Evolutionary conservation across 2,797 vertebrate species (phyloP).

Genomic region (Melanotaenia parkinsoni): DNA sequence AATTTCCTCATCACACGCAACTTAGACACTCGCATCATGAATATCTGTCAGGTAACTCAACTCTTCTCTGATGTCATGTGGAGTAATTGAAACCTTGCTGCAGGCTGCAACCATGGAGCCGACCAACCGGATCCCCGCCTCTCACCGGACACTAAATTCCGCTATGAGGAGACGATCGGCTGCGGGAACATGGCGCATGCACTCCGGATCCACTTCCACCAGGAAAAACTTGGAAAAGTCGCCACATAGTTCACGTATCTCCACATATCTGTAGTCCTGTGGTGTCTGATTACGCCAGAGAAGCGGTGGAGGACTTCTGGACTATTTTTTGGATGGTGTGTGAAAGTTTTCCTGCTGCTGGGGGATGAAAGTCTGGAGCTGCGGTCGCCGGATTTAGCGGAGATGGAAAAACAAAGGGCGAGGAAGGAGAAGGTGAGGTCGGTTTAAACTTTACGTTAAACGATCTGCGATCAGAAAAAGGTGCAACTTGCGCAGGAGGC

Average conservation of each 20-base stretch:
- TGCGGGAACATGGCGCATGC: slow-evolving; percentile 82
- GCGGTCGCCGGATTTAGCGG: slow-evolving; percentile 61
- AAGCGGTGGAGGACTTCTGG: neutral
- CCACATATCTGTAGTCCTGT: neutral
- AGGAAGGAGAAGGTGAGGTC: slow-evolving; percentile 82
- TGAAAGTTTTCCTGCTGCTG: slow-evolving; percentile 47
- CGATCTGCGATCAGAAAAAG: neutral
- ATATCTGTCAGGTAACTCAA: slow-evolving; percentile 74
- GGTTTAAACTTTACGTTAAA: neutral
- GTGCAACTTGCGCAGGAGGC: slow-evolving; percentile 5
- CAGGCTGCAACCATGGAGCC: slow-evolving; percentile 66
- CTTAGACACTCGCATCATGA: slow-evolving; percentile 11
- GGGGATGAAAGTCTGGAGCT: slow-evolving; percentile 77
- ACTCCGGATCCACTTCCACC: slow-evolving; percentile 62
- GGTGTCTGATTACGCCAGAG: neutral
- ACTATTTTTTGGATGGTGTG: slow-evolving; percentile 10
- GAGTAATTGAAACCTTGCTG: slow-evolving; percentile 66
- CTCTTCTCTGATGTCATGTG: slow-evolving; percentile 79
- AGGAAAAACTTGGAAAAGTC: slow-evolving; percentile 6
- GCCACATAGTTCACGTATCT: neutral
- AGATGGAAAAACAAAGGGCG: slow-evolving; percentile 80
- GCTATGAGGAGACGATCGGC: slow-evolving; percentile 63
- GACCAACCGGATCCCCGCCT: slow-evolving; percentile 80
- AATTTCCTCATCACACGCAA: neutral
- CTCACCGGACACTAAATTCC: slow-evolving; percentile 71